Evolutionary conservation across 1,140 invertebrate genomes (phyloP), one percentile per base, ranked within the genome.

Genomic region (Physella acuta): DNA sequence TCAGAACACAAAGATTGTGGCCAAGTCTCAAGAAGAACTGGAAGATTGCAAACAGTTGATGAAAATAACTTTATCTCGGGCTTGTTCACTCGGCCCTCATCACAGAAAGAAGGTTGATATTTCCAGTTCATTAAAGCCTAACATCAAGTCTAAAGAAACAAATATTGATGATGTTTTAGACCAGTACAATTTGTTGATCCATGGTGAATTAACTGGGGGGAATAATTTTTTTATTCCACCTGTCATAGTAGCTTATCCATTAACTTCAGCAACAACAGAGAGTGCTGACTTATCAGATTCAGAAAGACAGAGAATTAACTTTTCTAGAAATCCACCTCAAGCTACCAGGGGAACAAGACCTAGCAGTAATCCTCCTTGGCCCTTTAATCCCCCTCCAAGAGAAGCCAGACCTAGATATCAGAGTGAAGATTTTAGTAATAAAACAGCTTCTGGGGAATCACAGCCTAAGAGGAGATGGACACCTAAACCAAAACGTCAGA

Each of bases 161-260:
- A 28, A 31, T 14, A 37, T 53, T 34, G 49, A 55, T n/a, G 49
- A 66, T 51, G 51, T 59, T n/a, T 36, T 68, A 49, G 65, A 68
- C 31, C 26, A 39, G 26, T 26, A 68, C 31, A 44, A 58, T 31
- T 52, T 68, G 28, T 39, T 28, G 37, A 68, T 33, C 17, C 65
- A 68, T 37, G 44, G 39, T 59, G 65, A 58, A 58, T 26, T 58
- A 17, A 68, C 59, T n/a, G n/a, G n/a, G n/a, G n/a, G n/a, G n/a
- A 39, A 17, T 17, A 58, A 31, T 39, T 11, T 68, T 4, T 66
- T 66, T 51, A 66, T 34, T 17, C 65, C 65, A 37, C 11, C 53
- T 26, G 33, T 44, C 11, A 60, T 39, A 59, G 37, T 68, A 17
- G 37, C 39, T 11, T 52, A 30, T 28, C 51, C 62, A 52, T 37